Evolutionary conservation across 35 echinoderm and acorn worm genomes (phyloP).

Genomic region (Ptychodera flava): DNA sequence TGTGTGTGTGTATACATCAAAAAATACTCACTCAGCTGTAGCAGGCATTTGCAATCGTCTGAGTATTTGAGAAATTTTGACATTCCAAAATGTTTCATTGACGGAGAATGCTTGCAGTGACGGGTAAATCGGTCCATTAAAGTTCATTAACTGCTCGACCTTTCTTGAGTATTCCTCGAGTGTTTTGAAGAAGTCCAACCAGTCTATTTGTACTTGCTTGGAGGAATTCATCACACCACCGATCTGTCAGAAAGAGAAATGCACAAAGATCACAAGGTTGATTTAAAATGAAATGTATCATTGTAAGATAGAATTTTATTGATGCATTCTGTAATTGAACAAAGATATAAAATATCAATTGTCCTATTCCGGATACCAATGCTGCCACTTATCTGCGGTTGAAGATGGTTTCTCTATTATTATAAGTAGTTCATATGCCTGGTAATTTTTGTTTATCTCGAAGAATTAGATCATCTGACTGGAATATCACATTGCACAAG

Average conservation of each 20-base stretch:
- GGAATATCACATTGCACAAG: no score
- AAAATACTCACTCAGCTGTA: neutral
- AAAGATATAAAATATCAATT: no score
- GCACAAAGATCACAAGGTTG: neutral
- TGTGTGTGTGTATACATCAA: no score
- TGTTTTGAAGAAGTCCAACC: neutral
- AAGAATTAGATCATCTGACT: no score
- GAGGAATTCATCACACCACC: neutral
- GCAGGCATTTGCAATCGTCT: neutral
- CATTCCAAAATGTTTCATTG: neutral
- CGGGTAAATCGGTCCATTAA: neutral
- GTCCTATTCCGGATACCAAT: no score
- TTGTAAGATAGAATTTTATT: no score
- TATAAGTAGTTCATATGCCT: no score
- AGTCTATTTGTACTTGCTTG: neutral
- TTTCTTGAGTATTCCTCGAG: neutral
- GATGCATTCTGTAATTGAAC: no score
- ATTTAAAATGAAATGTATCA: no score
- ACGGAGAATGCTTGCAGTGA: neutral
- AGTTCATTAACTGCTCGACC: neutral
- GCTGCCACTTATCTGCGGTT: no score
- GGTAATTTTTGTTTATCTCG: no score
- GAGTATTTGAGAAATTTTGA: neutral
- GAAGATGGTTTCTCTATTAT: no score
- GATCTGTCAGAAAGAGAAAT: neutral